phyloP scores from a whole-genome alignment of 2,797 vertebrate species.

The Sciaenops ocellatus region DNA sequence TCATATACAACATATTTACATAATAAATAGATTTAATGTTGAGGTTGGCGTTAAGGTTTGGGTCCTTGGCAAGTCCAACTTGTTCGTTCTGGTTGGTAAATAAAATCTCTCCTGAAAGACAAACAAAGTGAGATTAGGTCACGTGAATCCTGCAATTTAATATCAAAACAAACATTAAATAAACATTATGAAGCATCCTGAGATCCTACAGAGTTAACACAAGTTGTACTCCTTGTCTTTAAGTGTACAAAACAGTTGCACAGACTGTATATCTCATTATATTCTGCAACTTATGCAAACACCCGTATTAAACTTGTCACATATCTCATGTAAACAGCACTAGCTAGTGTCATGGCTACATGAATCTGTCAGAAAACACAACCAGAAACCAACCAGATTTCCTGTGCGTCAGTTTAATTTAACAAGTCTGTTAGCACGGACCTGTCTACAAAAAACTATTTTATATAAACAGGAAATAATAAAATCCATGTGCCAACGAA shows the following conservation, averaged over 20 bases:
- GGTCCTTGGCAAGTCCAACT: conserved; percentile 85
- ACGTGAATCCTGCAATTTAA: background rate
- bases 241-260: background rate
- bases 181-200: background rate
- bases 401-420: background rate
- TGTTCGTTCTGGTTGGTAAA: conserved; percentile 75
- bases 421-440: background rate
- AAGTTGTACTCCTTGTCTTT: background rate
- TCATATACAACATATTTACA: conserved; percentile 69
- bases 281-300: background rate
- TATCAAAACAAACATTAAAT: background rate
- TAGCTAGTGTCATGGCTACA: background rate
- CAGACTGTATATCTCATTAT: background rate
- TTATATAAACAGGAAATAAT: conserved; percentile 10
- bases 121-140: conserved; percentile 39
- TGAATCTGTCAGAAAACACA: background rate
- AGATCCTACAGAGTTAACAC: background rate
- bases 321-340: background rate
- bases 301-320: background rate
- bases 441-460: background rate
- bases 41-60: conserved; percentile 60
- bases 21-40: conserved; percentile 72
- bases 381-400: background rate
- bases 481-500: background rate
- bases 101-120: conserved; percentile 82